Conservation (phyloP, 64 coral and sea anemone genomes). For the Hydrozoanthus tunicans region DNA sequence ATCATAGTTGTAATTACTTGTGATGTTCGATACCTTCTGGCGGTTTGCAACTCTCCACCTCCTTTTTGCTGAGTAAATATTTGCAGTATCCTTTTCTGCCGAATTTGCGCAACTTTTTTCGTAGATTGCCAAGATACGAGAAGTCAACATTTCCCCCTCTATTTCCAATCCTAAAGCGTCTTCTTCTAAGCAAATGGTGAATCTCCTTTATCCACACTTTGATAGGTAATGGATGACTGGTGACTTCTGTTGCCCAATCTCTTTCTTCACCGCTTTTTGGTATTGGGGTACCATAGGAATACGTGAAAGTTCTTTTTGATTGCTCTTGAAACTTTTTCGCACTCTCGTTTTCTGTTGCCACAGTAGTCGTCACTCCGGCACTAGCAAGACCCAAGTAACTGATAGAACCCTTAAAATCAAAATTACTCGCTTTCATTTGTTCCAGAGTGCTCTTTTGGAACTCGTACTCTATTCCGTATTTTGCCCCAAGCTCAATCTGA, state of each 20-base stretch:
- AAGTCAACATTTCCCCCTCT: no score
- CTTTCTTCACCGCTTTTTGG: constrained; percentile 7
- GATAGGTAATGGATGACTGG: background rate
- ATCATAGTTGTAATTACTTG: no score
- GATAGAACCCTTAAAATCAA: no score
- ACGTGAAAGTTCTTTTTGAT: constrained; percentile 9
- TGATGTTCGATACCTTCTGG: no score
- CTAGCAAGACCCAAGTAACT: background rate
- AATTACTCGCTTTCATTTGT: no score
- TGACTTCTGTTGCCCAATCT: background rate
- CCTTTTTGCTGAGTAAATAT: no score
- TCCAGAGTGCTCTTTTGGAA: background rate
- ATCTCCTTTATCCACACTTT: constrained; percentile 11
- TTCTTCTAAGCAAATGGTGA: background rate
- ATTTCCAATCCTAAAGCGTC: no score
- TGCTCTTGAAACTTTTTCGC: constrained; percentile 28
- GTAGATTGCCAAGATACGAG: no score
- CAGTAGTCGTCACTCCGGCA: background rate
- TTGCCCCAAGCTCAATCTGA: background rate
- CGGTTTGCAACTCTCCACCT: no score
- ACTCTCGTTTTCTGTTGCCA: background rate
- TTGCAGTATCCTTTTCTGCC: no score
- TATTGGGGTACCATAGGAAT: constrained; percentile 34
- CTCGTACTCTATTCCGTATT: background rate
- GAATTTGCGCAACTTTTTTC: no score